Percentiles rank a stretch among this genome's conserved stretches.
phyloP scores from a whole-genome alignment of 2,113 vertebrate genomes.

The Ursus arctos region DNA sequence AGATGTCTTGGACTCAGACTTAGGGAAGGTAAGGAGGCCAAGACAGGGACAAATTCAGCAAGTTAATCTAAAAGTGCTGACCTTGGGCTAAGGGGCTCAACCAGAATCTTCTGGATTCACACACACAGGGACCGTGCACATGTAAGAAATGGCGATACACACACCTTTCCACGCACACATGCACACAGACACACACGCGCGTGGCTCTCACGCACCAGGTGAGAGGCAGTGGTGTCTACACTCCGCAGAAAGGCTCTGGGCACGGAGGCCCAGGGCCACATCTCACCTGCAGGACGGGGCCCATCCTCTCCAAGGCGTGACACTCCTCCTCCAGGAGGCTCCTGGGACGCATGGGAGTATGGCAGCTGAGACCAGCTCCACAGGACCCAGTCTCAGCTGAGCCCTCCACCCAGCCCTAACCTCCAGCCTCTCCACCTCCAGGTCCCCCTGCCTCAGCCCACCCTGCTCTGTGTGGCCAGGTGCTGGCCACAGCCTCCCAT shows the following conservation, averaged over 20 bases:
- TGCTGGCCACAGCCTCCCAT: not conserved
- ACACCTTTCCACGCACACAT: not conserved
- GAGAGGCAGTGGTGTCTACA: not conserved
- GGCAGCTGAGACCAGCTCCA: not conserved
- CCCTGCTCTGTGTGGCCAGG: not conserved
- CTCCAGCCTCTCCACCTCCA: not conserved
- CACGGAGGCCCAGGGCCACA: not conserved
- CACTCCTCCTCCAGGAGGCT: constrained; percentile 88
- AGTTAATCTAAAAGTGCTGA: constrained; percentile 8
- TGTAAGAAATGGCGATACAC: not conserved
- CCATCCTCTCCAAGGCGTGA: constrained; percentile 81
- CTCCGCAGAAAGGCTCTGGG: not conserved
- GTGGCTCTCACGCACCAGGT: not conserved
- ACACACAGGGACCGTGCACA: not conserved
- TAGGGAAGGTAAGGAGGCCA: not conserved
- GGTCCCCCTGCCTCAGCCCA: not conserved
- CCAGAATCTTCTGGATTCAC: not conserved
- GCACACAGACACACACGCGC: accelerated
- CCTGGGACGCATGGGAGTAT: constrained; percentile 74
- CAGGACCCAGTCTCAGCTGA: not conserved
- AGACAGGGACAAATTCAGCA: not conserved
- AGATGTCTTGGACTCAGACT: not conserved
- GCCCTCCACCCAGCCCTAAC: not conserved
- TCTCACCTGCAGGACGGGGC: constrained; percentile 89
- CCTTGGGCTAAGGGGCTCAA: not conserved